Base-by-base conservation (phyloP, 2,113 vertebrate species). In the Scopus umbretta region DNA sequence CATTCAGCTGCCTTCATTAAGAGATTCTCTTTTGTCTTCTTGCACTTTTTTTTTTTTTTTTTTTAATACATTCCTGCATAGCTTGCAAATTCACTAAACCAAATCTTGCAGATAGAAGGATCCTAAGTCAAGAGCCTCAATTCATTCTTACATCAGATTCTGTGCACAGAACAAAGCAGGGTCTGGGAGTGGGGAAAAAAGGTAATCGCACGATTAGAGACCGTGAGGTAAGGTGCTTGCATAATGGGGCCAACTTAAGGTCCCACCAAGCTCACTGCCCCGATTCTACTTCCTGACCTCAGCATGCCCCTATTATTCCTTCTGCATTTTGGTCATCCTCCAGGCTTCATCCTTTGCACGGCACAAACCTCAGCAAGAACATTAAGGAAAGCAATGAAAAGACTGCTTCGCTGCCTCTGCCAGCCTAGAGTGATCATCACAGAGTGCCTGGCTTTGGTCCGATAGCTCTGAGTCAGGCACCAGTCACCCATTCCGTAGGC, bases 251-350 rank as follows among this genome's bases (percentile, higher is more conserved):
- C 67, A 36, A 63, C 56, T 72, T 88, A 59, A 72, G 43, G 80
- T 84, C 73, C 86, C 73, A 84, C 47, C 56, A 68, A 59, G 90
- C 65, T 94, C 80, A 25, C 76, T 94, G 96, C 40, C 92, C 95
- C 95, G 96, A 1, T 84, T 96, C 76, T 18, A 7, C 14, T 34
- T 40, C 62, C 55, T 93, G 85, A 95, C 73, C 92, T 95, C 59
- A 83, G 76, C 29, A 4, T 43, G 38, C 32, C 79, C 63, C 62
- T 66, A 2, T 76, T 78, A 88, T 59, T 92, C 92, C 87, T 65
- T 32, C 79, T 74, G 79, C 63, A 67, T 66, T 83, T 67, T 40
- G 38, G 74, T 55, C 55, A 52, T 40, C 36, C 71, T 70, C 21
- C 71, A 68, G 86, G 40, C 68, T 45, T 80, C 38, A 62, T 22